Conservation (phyloP, 2,888 invertebrate genomes). For the Rhagonycha lutea region DNA sequence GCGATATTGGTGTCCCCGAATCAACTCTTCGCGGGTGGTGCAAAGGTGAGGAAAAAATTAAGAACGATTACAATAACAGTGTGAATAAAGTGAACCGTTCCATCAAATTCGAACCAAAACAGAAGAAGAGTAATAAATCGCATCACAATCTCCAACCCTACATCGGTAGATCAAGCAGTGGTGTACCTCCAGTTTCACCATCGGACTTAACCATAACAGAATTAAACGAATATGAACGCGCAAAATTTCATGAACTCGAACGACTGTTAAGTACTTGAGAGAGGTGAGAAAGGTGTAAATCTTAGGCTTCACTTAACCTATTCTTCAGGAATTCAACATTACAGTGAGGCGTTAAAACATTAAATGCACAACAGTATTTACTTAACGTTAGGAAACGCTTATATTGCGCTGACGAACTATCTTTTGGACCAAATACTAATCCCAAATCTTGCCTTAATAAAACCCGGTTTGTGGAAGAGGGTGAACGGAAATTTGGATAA, state of each 20-base stretch:
- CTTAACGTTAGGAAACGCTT: constrained; percentile 70
- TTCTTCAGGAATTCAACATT: constrained; percentile 58
- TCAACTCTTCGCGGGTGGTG: constrained; percentile 87
- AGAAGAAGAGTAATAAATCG: not conserved
- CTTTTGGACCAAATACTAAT: constrained; percentile 80
- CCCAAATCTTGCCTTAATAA: constrained; percentile 35
- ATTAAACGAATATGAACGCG: not conserved
- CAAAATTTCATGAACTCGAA: not conserved
- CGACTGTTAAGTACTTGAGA: constrained; percentile 58
- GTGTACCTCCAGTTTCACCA: not conserved
- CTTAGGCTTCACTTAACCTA: not conserved
- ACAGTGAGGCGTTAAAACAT: constrained; percentile 67
- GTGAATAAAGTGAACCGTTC: not conserved
- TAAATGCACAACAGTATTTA: constrained; percentile 53
- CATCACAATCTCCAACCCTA: not conserved
- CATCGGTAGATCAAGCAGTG: not conserved
- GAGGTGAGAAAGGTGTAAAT: constrained; percentile 56
- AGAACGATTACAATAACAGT: not conserved
- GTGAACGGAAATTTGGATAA: constrained; percentile 69
- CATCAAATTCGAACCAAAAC: constrained; percentile 32
- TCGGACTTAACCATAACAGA: not conserved
- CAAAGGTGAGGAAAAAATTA: constrained; percentile 80
- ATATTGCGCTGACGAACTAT: constrained; percentile 82
- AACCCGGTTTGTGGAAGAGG: constrained; percentile 51
- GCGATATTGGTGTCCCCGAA: constrained; percentile 85